Evolutionary conservation across 2,113 vertebrate species (phyloP), one percentile per base, ranked within the genome.

Genomic region (Brienomyrus brachyistius): DNA sequence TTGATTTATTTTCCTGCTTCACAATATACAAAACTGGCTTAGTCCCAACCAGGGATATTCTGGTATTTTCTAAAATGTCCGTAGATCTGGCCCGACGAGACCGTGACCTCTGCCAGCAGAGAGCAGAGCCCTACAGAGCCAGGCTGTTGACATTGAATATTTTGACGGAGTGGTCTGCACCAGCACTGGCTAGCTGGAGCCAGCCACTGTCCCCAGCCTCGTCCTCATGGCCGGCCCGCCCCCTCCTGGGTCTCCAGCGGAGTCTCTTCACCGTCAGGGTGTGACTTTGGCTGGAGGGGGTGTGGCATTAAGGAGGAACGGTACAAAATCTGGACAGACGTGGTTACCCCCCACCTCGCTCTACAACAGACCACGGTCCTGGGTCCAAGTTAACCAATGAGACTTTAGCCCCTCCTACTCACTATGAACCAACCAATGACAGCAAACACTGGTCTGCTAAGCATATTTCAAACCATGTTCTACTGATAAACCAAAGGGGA

Each of bases 141-240:
- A 54, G 88, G 90, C 91, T 95, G 94, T 97, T 96, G 94, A 99
- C 91, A 93, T 92, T 97, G 94, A 98, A 96, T 95, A 99, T 97
- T 95, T 97, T 99, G 94, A 99, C 96, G 86, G 94, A 94, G 89
- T 97, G 96, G 95, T 99, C 98, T 3, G 96, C 96, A 66, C 98
- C 95, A 92, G 97, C 98, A 84, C 97, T 99, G 91, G 97, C 98
- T 52, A 99, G 95, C 93, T 99, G 96, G 91, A 98, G 89, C 97
- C 97, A 98, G 88, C 95, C 95, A 56, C 94, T 92, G 91, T 93
- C 95, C 90, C 93, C 93, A 47, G 90, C 89, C 48, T 94, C 92
- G 3, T 94, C 93, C 91, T 89, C 92, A 7, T 93, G 93, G 90
- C 97, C 96, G 9, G 95, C 95, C 89, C 94, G 95, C 52, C 96